A percentile compares a stretch with the other conserved stretches of the same genome.
Evolutionary conservation across 2,113 vertebrate genomes (phyloP).

Genomic region (Pomatostomus ruficeps): DNA sequence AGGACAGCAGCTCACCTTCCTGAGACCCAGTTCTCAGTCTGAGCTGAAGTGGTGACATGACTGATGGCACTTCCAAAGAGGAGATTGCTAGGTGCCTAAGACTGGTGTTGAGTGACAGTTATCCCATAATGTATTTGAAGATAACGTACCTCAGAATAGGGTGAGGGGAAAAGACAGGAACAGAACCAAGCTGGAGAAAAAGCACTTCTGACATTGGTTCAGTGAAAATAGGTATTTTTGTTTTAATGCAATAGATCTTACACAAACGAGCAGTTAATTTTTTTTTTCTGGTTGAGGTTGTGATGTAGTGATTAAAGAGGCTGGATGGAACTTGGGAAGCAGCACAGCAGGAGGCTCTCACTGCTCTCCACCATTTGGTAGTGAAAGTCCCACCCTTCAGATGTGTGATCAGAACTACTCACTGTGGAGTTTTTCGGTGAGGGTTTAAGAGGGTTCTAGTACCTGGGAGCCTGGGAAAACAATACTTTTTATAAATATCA

Average conservation of each 20-base stretch:
- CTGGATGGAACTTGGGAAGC: not conserved
- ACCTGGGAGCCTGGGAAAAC: not conserved
- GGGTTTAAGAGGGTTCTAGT: not conserved
- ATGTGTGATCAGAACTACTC: not conserved
- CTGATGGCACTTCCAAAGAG: not conserved
- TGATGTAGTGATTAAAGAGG: not conserved
- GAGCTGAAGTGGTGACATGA: not conserved
- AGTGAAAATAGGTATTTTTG: not conserved
- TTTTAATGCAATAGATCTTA: not conserved
- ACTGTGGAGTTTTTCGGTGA: not conserved
- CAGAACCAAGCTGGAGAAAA: not conserved
- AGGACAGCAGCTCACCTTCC: not conserved
- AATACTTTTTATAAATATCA: not conserved
- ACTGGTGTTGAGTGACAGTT: not conserved
- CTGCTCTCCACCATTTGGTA: not conserved
- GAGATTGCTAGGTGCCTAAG: not conserved
- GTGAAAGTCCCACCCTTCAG: not conserved
- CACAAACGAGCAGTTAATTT: not conserved
- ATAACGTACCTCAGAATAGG: accelerated
- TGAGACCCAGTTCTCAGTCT: not conserved
- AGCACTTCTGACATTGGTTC: not conserved
- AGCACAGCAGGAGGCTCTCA: not conserved
- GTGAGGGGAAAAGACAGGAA: not conserved
- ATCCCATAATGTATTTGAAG: not conserved
- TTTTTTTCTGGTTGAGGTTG: not conserved